A percentile compares a stretch with the other conserved stretches of the same genome.
Conservation (phyloP, 1,140 invertebrate genomes). For the Lasioglossum baleicum region DNA sequence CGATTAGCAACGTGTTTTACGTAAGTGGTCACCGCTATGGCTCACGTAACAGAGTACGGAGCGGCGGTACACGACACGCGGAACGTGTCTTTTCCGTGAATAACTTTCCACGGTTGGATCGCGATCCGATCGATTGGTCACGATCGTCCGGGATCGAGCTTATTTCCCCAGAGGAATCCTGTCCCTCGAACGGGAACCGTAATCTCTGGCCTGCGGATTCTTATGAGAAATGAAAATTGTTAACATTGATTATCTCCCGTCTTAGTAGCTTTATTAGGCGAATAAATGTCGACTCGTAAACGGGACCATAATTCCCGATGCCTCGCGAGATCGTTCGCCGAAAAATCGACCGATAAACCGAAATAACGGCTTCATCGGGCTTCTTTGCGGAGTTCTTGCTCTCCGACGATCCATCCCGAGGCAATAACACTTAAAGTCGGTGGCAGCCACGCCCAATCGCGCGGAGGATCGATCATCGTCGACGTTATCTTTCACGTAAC, state of each 20-base stretch:
- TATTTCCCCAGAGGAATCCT: not conserved
- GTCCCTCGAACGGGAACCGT: no score
- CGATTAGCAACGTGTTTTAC: constrained; percentile 31
- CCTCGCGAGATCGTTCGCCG: not conserved
- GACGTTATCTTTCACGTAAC: not conserved
- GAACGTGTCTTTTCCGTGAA: constrained; percentile 43
- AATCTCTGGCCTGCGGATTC: no score
- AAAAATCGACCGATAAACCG: not conserved
- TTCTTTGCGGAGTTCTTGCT: not conserved
- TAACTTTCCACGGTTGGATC: constrained; percentile 42
- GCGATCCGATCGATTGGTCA: constrained; percentile 10
- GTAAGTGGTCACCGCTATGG: constrained; percentile 4
- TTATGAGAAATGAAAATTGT: no score
- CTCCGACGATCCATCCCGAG: no score
- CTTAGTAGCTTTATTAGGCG: no score
- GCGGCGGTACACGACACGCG: constrained; percentile 3
- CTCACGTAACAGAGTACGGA: constrained; percentile 5
- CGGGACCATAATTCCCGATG: not conserved
- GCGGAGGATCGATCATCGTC: not conserved
- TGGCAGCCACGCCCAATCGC: not conserved
- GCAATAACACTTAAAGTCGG: not conserved
- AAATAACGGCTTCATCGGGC: constrained; percentile 1
- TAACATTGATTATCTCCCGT: no score
- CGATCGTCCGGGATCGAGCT: not conserved
- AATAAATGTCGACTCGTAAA: no score